phyloP scores from a whole-genome alignment of 2,113 vertebrate genomes.

The Sander vitreus region DNA sequence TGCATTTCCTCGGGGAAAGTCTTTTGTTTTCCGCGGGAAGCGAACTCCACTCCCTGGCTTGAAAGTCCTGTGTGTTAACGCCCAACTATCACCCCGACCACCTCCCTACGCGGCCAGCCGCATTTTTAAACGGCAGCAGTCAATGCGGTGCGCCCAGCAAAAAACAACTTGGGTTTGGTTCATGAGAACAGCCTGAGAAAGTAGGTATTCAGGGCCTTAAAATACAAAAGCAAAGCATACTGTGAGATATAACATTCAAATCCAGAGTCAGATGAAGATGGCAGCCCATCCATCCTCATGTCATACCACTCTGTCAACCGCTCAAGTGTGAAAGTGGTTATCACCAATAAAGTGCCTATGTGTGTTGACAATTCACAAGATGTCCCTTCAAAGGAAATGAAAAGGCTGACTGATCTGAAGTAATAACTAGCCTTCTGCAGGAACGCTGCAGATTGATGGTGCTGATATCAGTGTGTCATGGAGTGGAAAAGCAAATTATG shows the following conservation, averaged over 20 bases:
- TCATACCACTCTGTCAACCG: constrained; percentile 18
- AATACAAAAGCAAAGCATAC: neutral
- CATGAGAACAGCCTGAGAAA: no score
- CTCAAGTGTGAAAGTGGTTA: constrained; percentile 66
- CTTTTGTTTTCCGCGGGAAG: no score
- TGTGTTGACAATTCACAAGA: constrained; percentile 51
- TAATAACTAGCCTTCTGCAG: constrained; percentile 57
- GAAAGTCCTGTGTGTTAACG: no score
- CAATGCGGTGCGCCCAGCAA: no score
- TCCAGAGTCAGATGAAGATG: neutral
- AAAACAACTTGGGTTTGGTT: no score
- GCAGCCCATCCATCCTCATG: constrained; percentile 47
- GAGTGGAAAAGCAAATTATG: constrained; percentile 71
- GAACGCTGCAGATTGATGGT: constrained; percentile 61
- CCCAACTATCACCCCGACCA: no score
- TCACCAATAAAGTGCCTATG: constrained; percentile 48
- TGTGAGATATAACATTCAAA: neutral
- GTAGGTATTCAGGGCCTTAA: neutral
- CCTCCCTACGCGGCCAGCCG: no score
- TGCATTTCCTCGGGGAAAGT: no score
- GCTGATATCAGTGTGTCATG: constrained; percentile 57
- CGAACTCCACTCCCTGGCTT: no score
- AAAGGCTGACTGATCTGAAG: constrained; percentile 62
- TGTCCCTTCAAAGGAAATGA: constrained; percentile 43
- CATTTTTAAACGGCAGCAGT: no score